Base-by-base conservation (phyloP, 2,113 vertebrate genomes). In the Garra rufa region DNA sequence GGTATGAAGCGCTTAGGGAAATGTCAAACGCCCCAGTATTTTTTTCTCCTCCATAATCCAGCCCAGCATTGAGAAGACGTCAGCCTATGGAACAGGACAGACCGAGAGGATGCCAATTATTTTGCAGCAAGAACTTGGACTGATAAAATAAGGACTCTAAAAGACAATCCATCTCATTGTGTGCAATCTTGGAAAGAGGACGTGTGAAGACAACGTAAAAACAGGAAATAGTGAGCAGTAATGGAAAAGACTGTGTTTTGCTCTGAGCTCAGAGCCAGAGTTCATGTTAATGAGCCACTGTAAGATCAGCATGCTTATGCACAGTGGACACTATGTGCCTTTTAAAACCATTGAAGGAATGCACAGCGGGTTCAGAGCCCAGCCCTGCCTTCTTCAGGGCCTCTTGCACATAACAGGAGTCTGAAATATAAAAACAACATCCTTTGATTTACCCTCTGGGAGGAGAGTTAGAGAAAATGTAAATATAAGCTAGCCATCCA, bases 1-100 rank as follows among this genome's bases (percentile, higher is more conserved):
- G 88, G 88, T 85, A 71, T 14, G 55, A 4, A 80, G 80, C 76
- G 76, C 5, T 9, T 30, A 19, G 52, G 85, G 61, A 85, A 83
- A 55, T 83, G 91, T 87, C 90, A 91, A 88, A 85, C 46, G 74
- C 83, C 28, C 73, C 76, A 61, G 74, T 84, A 92, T 85, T 90
- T 91, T n/a, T 90, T 89, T 86, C 91, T 90, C 87, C 83, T 86
- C 79, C 86, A 76, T 86, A 88, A 86, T 91, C 90, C 92, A 93
- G 80, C 84, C 85, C 76, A 85, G 87, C 87, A 87, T 89, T 91
- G 89, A 50, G 89, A 88, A 86, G 84, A 81, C 13, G n/a, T 70
- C 41, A 79, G 59, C 10, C n/a, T 83, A 17, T 46, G 52, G 24
- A 57, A 24, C 26, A 57, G 43, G n/a, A 43, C 4, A 76, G 19